These are phyloP conservation scores for Colistium nudipinnis DNA, from an alignment of 2,113 vertebrate species.

Conservation along the genomic window DNA sequence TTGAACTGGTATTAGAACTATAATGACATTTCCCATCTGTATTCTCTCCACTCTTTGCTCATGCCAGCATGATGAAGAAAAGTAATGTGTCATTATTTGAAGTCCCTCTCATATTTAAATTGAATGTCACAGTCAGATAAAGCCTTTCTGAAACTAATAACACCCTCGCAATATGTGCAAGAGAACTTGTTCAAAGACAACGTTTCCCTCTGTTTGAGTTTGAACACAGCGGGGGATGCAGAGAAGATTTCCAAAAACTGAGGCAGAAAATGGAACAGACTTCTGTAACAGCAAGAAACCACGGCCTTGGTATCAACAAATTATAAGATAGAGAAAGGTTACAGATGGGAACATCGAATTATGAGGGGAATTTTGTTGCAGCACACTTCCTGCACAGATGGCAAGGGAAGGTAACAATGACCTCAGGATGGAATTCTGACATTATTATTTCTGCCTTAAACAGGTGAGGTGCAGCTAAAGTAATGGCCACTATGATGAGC, in stretches of 20 bases:
- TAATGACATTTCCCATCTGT: constrained; percentile 55
- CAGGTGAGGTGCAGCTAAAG: constrained; percentile 60
- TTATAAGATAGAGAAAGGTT: constrained; percentile 34
- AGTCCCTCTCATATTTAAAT: constrained; percentile 54
- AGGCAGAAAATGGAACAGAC: constrained; percentile 36
- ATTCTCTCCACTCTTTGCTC: constrained; percentile 26
- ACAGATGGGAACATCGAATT: constrained; percentile 20
- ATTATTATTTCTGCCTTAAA: constrained; percentile 23
- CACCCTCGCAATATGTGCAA: constrained; percentile 55
- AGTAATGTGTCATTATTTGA: constrained; percentile 61
- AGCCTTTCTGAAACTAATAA: constrained; percentile 59
- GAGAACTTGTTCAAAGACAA: constrained; percentile 52
- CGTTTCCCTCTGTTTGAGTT: constrained; percentile 41
- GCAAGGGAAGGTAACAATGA: constrained; percentile 40
- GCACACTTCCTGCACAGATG: constrained; percentile 44
- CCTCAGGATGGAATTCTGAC: constrained; percentile 44
- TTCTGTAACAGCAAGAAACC: constrained; percentile 35
- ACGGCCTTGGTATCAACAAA: constrained; percentile 44
- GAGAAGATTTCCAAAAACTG: constrained; percentile 41
- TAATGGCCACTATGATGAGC: constrained; percentile 58
- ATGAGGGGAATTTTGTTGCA: constrained; percentile 27
- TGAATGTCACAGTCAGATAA: constrained; percentile 63
- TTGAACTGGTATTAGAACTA: constrained; percentile 46
- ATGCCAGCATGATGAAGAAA: constrained; percentile 52
- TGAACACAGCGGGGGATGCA: constrained; percentile 33